These are phyloP conservation scores for Smittia sp. DNA, from an alignment of 2,888 invertebrate species.

Conservation along the genomic window DNA sequence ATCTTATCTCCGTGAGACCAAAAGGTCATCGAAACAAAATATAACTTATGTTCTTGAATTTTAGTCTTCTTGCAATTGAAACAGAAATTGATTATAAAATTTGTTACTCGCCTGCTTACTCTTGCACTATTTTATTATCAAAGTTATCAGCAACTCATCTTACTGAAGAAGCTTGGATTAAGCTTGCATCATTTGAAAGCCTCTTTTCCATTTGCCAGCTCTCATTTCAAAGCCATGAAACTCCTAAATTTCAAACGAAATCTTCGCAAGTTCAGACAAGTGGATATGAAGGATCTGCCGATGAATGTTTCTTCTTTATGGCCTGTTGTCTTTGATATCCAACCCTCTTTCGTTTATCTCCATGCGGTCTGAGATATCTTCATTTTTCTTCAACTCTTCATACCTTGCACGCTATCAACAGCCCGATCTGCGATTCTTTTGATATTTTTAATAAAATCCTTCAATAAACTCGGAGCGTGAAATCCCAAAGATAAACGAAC, in stretches of 20 bases:
- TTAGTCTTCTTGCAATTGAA: too few relatives aligned
- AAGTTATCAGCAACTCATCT: too few relatives aligned
- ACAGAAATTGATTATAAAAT: too few relatives aligned
- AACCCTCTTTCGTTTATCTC: not conserved
- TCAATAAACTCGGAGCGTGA: not conserved
- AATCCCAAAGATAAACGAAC: constrained; percentile 38
- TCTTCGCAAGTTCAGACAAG: not conserved
- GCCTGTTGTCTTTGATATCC: not conserved
- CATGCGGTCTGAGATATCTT: not conserved
- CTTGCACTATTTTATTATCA: too few relatives aligned
- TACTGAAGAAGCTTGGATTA: too few relatives aligned
- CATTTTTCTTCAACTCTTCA: not conserved
- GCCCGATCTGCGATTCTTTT: not conserved
- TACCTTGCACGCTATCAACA: not conserved
- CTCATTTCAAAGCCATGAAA: too few relatives aligned
- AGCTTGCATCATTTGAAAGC: too few relatives aligned
- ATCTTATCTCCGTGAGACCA: too few relatives aligned
- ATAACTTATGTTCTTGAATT: too few relatives aligned
- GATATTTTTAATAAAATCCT: not conserved
- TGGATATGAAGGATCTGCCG: not conserved
- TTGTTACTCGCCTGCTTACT: too few relatives aligned
- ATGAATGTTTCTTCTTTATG: not conserved
- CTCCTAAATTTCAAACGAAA: not conserved
- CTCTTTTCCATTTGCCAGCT: too few relatives aligned
- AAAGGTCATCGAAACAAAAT: too few relatives aligned